Conservation (phyloP, 2,797 vertebrate species). For the Chelonia mydas region DNA sequence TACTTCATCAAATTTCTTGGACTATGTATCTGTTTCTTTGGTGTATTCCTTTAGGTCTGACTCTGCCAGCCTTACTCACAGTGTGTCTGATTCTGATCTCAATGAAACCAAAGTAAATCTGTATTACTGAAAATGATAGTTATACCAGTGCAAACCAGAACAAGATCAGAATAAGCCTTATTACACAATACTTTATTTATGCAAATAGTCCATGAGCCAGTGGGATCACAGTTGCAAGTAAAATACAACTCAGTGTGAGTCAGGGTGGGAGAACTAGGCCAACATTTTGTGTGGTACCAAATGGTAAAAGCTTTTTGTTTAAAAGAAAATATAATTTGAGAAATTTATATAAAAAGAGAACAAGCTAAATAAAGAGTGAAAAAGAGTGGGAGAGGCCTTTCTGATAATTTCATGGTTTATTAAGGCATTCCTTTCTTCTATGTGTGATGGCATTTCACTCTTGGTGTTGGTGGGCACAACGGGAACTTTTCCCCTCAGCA, state of each 20-base stretch:
- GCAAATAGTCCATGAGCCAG: background rate
- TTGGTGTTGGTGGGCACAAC: background rate
- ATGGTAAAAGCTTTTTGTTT: background rate
- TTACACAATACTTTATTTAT: background rate
- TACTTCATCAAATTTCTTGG: rapidly evolving
- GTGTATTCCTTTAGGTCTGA: background rate
- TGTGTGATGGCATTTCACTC: background rate
- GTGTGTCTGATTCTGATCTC: background rate
- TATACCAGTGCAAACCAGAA: background rate
- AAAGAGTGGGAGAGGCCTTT: background rate
- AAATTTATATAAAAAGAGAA: background rate
- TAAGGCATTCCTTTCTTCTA: background rate
- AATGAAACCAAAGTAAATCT: background rate
- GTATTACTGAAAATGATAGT: background rate
- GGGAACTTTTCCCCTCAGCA: background rate
- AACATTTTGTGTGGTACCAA: background rate
- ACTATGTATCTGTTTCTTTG: background rate
- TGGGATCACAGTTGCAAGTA: background rate
- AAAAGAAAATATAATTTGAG: background rate
- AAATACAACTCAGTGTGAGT: background rate
- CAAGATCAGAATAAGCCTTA: background rate
- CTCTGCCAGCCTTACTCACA: background rate
- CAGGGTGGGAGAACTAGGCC: background rate
- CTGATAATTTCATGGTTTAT: background rate
- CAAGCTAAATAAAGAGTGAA: background rate